Evolutionary conservation across 2,888 invertebrate species (phyloP).

Genomic region (Serrognathus titanus): DNA sequence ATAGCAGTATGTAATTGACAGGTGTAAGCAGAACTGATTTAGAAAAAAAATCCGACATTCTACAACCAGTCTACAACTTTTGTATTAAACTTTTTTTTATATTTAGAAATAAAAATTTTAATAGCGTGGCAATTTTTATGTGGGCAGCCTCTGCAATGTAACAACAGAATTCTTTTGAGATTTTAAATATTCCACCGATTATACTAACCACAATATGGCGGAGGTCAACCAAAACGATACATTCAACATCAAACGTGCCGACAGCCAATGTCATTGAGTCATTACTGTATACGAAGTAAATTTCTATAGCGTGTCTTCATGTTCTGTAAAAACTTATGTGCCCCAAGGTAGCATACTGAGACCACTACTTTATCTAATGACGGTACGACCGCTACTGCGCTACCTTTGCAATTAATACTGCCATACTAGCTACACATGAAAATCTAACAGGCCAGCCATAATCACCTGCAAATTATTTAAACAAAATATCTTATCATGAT

Average conservation of each 20-base stretch:
- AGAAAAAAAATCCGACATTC: not conserved
- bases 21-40: not conserved
- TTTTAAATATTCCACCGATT: no score
- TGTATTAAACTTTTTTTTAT: no score
- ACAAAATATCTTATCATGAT: not conserved
- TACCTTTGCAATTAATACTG: not conserved
- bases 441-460: not conserved
- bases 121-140: no score
- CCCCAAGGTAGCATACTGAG: not conserved
- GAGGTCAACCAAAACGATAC: no score
- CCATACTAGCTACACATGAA: not conserved
- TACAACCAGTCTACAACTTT: not conserved
- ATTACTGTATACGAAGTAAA: no score
- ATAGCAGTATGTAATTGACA: no score
- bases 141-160: no score
- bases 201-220: no score
- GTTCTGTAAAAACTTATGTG: not conserved
- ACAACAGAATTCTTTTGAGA: no score
- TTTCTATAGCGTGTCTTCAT: not conserved
- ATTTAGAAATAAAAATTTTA: no score
- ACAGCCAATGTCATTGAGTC: no score
- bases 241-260: no score
- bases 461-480: not conserved
- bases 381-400: not conserved
- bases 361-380: not conserved